Percentiles rank a stretch among this genome's conserved stretches.
These are phyloP conservation scores for Flexamia atlantica DNA, from an alignment of 2,888 invertebrate species.

Conservation along the genomic window DNA sequence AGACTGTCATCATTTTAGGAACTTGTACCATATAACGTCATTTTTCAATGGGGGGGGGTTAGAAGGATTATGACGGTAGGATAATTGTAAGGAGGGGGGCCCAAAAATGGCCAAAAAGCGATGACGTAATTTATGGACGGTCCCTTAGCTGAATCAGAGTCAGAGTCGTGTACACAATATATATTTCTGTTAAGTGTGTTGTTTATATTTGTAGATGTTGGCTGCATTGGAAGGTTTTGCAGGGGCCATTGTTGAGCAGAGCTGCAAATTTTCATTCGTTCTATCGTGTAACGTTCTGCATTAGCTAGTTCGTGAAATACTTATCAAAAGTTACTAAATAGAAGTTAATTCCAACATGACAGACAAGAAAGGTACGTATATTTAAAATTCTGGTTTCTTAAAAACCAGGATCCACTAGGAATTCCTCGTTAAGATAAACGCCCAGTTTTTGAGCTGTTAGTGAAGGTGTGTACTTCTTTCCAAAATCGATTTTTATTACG, in stretches of 20 bases:
- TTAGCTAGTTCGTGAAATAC: background rate
- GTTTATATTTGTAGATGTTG: background rate
- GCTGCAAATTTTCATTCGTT: conserved; percentile 6
- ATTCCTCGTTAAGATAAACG: background rate
- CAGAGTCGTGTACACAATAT: too few relatives aligned
- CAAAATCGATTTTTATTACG: conserved; percentile 19
- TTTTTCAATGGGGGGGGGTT: too few relatives aligned
- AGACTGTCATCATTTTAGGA: too few relatives aligned
- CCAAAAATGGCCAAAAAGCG: too few relatives aligned
- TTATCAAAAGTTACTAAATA: background rate
- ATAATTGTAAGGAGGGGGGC: too few relatives aligned
- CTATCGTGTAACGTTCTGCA: background rate
- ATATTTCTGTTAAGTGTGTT: background rate
- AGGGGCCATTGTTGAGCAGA: background rate
- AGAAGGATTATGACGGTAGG: too few relatives aligned
- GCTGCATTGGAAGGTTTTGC: conserved; percentile 1
- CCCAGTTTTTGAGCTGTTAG: conserved; percentile 10
- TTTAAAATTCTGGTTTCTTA: conserved; percentile 64
- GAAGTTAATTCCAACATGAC: conserved; percentile 74
- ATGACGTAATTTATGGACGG: too few relatives aligned
- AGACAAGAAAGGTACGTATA: conserved; percentile 78
- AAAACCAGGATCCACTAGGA: background rate
- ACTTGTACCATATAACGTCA: too few relatives aligned
- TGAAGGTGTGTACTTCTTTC: background rate
- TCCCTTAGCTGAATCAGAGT: too few relatives aligned